phyloP scores from a whole-genome alignment of 2,888 invertebrate species.

The Gibbula magus region DNA sequence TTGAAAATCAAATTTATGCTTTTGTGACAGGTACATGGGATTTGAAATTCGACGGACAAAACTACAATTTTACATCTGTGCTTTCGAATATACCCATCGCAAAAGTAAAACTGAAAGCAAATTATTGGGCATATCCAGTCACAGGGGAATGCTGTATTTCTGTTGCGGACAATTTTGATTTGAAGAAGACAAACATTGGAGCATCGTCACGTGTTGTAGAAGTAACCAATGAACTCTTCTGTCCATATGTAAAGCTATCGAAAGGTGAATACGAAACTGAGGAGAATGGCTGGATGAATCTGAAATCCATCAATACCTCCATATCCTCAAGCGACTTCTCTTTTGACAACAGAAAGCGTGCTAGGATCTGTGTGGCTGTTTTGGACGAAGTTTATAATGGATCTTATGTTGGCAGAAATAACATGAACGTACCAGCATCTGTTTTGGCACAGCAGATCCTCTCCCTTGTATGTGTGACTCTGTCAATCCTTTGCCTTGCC shows the following conservation, averaged over 20 bases:
- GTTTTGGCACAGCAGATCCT: slow-evolving; percentile 13
- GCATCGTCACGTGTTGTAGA: background rate
- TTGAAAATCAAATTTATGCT: background rate
- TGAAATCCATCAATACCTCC: slow-evolving; percentile 1
- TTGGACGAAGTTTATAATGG: background rate
- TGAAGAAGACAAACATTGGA: background rate
- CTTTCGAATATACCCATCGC: background rate
- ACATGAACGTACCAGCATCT: background rate
- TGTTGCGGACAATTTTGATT: background rate
- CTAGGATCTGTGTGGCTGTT: slow-evolving; percentile 21
- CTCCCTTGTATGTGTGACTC: slow-evolving; percentile 27
- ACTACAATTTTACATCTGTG: background rate
- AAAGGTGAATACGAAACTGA: background rate
- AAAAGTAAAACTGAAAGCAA: background rate
- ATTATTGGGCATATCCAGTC: slow-evolving; percentile 1
- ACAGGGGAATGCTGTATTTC: slow-evolving; percentile 4
- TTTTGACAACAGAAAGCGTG: background rate
- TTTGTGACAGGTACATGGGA: background rate
- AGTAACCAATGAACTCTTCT: slow-evolving; percentile 8
- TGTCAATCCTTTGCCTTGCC: slow-evolving; percentile 40
- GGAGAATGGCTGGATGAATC: background rate
- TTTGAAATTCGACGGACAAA: background rate
- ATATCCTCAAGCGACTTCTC: slow-evolving; percentile 17
- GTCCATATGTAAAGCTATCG: slow-evolving; percentile 15
- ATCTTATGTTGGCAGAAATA: background rate